A percentile compares a stretch with the other conserved stretches of the same genome.
Evolutionary conservation across 92 coral and sea anemone genomes (phyloP).

Genomic region (Umimayanthus kanabou): DNA sequence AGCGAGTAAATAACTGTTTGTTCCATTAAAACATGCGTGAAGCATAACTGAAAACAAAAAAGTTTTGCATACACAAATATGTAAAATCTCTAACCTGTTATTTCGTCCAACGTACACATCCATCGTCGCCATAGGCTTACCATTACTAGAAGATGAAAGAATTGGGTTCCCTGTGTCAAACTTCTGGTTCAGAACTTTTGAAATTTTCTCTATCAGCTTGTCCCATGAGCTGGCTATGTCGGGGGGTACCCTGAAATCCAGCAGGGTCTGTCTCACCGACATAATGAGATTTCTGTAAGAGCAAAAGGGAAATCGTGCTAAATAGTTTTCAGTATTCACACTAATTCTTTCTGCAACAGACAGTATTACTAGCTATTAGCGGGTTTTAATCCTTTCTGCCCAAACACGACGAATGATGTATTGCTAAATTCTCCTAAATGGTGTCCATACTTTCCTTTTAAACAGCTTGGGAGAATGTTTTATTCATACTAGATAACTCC

Average conservation of each 20-base stretch:
- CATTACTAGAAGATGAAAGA: conserved; percentile 20
- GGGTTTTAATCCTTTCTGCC: too few species aligned
- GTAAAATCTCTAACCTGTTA: conserved; percentile 1
- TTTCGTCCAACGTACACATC: conserved; percentile 26
- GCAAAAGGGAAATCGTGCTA: too few species aligned
- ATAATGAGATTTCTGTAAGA: conserved; percentile 20
- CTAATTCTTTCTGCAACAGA: too few species aligned
- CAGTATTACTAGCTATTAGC: too few species aligned
- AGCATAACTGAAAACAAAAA: too few species aligned
- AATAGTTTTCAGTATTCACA: too few species aligned
- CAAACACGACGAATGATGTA: too few species aligned
- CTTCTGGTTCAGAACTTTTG: conserved; percentile 28
- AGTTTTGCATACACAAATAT: not conserved
- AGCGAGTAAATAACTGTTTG: not conserved
- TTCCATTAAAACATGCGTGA: too few species aligned
- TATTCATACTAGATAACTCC: too few species aligned
- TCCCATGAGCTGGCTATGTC: conserved; percentile 42
- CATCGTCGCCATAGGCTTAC: conserved; percentile 20
- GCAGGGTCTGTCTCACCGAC: conserved; percentile 66
- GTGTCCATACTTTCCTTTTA: too few species aligned
- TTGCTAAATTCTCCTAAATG: too few species aligned
- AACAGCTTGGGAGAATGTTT: too few species aligned
- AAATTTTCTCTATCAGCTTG: conserved; percentile 33
- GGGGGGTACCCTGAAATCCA: conserved; percentile 64
- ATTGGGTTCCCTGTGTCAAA: conserved; percentile 43